These are phyloP conservation scores for Phoenoteleia sp. DNA, from an alignment of 2,888 invertebrate species.

Conservation along the genomic window DNA sequence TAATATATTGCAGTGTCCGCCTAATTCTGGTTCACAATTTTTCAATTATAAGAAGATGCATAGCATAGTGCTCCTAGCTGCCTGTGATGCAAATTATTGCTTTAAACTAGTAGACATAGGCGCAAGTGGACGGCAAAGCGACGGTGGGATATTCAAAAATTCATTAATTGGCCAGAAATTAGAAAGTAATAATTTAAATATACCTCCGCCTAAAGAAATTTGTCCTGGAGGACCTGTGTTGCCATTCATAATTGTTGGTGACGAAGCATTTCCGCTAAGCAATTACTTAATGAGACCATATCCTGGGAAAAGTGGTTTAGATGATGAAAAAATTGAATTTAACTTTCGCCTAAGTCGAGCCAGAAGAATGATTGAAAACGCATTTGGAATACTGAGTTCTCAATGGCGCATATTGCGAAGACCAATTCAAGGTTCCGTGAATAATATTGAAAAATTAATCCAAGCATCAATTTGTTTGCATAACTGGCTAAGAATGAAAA, in stretches of 20 bases:
- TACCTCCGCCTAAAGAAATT: neutral
- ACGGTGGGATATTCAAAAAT: neutral
- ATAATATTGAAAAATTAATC: neutral
- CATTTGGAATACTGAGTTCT: neutral
- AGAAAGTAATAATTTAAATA: neutral
- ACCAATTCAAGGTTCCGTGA: neutral
- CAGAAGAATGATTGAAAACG: neutral
- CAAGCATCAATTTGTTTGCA: neutral
- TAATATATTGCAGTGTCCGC: conserved; percentile 1
- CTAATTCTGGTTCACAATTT: neutral
- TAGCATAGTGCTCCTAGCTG: neutral
- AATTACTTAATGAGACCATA: conserved; percentile 12
- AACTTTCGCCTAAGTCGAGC: neutral
- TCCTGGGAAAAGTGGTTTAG: neutral
- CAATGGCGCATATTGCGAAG: neutral
- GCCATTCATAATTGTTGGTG: neutral
- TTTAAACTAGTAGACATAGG: neutral
- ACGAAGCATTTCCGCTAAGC: conserved; percentile 1
- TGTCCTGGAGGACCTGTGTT: neutral
- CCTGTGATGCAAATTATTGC: neutral
- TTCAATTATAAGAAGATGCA: neutral
- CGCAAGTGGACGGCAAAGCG: neutral
- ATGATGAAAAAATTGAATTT: neutral
- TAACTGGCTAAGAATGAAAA: neutral
- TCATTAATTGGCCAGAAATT: neutral